Evolutionary conservation across 2,113 vertebrate genomes (phyloP).

Genomic region (Archocentrus centrarchus): DNA sequence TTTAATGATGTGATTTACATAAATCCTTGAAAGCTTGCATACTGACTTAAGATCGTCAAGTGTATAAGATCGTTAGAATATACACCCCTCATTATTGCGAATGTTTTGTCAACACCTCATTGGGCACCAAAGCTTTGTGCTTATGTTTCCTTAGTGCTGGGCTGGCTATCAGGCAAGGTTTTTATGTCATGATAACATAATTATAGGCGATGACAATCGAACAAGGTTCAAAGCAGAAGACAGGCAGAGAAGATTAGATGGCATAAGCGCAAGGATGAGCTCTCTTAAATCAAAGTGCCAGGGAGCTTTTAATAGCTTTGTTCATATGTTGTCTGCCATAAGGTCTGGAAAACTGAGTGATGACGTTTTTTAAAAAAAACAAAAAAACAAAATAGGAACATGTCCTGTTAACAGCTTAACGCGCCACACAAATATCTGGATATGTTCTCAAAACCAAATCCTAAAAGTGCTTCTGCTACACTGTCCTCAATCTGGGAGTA

Average conservation of each 20-base stretch:
- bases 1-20: not conserved
- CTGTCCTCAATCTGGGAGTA: constrained; percentile 28
- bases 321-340: constrained; percentile 20
- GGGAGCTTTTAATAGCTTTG: constrained; percentile 58
- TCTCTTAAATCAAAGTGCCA: constrained; percentile 34
- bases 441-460: constrained; percentile 57
- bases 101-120: not conserved
- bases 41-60: not conserved
- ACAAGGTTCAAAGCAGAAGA: constrained; percentile 30
- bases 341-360: constrained; percentile 23
- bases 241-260: constrained; percentile 7
- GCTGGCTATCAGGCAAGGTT: not conserved
- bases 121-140: not conserved
- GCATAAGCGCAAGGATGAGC: constrained; percentile 40
- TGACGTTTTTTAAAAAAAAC: not conserved
- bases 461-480: constrained; percentile 27
- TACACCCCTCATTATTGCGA: not conserved
- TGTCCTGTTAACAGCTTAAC: constrained; percentile 39
- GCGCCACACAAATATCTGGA: constrained; percentile 42
- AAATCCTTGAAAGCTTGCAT: not conserved
- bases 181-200: constrained; percentile 11
- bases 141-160: not conserved
- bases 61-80: not conserved
- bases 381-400: not conserved
- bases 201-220: constrained; percentile 24